A percentile compares a stretch with the other conserved stretches of the same genome.
These are phyloP conservation scores for Silurus glanis DNA, from an alignment of 2,113 vertebrate species.

Conservation along the genomic window DNA sequence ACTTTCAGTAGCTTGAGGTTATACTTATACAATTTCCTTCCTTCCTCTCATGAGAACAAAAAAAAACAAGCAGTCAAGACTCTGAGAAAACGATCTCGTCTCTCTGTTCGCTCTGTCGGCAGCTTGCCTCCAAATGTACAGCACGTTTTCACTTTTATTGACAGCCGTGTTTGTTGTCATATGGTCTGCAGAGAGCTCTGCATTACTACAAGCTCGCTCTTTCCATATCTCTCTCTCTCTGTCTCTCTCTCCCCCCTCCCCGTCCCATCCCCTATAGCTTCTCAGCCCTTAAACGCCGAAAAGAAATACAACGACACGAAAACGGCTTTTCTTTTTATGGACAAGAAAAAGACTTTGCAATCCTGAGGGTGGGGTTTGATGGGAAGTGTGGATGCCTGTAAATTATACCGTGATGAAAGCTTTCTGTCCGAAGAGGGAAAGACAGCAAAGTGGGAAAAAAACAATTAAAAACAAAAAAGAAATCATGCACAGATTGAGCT, in stretches of 20 bases:
- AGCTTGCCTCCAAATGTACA: not conserved
- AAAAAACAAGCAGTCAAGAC: not conserved
- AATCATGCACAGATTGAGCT: constrained; percentile 36
- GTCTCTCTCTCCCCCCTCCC: constrained; percentile 63
- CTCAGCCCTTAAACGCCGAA: constrained; percentile 48
- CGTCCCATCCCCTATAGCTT: constrained; percentile 33
- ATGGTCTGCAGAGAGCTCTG: constrained; percentile 44
- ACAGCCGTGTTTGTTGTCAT: constrained; percentile 39
- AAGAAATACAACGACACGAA: constrained; percentile 63
- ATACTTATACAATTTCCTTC: not conserved
- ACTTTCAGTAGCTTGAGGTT: not conserved
- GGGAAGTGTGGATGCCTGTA: constrained; percentile 67
- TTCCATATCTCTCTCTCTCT: constrained; percentile 39
- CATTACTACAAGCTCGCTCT: constrained; percentile 65
- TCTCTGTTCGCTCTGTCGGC: not conserved
- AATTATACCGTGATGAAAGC: constrained; percentile 78
- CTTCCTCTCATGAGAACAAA: not conserved
- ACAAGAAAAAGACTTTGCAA: constrained; percentile 66
- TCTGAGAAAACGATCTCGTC: not conserved
- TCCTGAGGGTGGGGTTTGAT: constrained; percentile 61
- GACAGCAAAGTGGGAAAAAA: constrained; percentile 63
- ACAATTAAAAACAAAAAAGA: not conserved
- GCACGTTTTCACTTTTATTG: constrained; percentile 26
- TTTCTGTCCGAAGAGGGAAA: constrained; percentile 67
- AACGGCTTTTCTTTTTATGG: constrained; percentile 66